Percentiles rank a stretch among this genome's conserved stretches.
phyloP scores from a whole-genome alignment of 2,888 invertebrate genomes.

The Ischnus inquisitorius region DNA sequence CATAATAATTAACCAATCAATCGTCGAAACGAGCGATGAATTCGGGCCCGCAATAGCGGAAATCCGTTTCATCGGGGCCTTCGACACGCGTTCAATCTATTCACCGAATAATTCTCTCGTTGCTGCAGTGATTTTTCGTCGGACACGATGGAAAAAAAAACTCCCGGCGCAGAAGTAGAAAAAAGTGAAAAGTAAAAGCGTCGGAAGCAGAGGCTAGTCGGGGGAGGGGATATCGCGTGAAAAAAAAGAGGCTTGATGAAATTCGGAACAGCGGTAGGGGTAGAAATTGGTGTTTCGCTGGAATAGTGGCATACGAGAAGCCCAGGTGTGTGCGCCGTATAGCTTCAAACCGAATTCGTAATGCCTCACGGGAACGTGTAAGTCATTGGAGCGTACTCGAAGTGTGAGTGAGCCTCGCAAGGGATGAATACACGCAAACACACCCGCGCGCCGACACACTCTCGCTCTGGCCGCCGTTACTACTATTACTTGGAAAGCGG shows the following conservation, averaged over 20 bases:
- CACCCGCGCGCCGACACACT: constrained; percentile 17
- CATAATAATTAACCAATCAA: constrained; percentile 55
- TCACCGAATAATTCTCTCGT: constrained; percentile 58
- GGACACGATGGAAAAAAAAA: background rate
- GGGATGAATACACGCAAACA: constrained; percentile 39
- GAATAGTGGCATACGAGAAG: constrained; percentile 32
- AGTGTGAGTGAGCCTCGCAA: constrained; percentile 8
- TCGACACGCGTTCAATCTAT: constrained; percentile 47
- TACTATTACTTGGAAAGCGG: constrained; percentile 60
- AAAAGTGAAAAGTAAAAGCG: constrained; percentile 32
- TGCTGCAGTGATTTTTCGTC: constrained; percentile 54
- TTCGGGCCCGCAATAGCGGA: background rate
- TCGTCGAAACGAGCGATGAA: constrained; percentile 51
- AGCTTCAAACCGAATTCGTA: constrained; percentile 69
- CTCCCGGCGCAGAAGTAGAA: background rate
- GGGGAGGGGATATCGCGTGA: background rate
- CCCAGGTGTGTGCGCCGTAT: background rate
- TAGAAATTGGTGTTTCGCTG: constrained; percentile 43
- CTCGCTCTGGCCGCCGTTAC: constrained; percentile 17
- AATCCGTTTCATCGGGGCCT: constrained; percentile 12
- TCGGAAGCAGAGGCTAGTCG: constrained; percentile 9
- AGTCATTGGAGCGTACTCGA: constrained; percentile 53
- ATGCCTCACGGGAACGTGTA: constrained; percentile 60
- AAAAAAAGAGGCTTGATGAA: constrained; percentile 32
- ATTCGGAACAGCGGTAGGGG: constrained; percentile 16